phyloP scores from a whole-genome alignment of 2,888 invertebrate species.

The Harpalus rufipes region DNA sequence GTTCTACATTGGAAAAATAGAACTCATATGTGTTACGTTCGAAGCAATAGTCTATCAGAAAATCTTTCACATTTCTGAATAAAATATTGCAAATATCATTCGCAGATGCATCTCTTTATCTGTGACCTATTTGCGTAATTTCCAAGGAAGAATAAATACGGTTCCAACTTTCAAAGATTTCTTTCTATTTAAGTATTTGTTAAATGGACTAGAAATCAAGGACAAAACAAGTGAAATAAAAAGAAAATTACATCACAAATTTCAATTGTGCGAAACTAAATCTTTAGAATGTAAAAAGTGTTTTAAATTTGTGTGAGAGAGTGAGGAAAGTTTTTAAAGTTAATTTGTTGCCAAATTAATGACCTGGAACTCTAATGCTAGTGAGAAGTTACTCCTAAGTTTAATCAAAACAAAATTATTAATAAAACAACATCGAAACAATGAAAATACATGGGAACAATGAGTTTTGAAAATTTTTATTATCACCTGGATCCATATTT shows the following conservation, averaged over 20 bases:
- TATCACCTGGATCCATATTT: conserved; percentile 14
- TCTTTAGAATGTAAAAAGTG: conserved; percentile 28
- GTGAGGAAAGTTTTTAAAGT: conserved; percentile 10
- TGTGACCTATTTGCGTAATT: conserved; percentile 30
- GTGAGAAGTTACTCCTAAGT: not conserved
- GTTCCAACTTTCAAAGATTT: conserved; percentile 8
- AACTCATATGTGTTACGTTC: not conserved
- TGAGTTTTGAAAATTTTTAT: not conserved
- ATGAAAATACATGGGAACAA: not conserved
- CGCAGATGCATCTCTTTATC: not conserved
- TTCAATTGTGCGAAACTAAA: conserved; percentile 36
- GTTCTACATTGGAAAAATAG: too few species aligned
- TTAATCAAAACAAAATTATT: conserved; percentile 3
- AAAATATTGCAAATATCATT: not conserved
- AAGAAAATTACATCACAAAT: conserved; percentile 44
- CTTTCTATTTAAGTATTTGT: conserved; percentile 42
- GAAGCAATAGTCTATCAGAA: not conserved
- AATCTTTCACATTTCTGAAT: not conserved
- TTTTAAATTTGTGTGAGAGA: conserved; percentile 8
- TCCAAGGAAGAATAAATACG: not conserved
- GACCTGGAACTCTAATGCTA: conserved; percentile 2
- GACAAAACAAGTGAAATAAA: conserved; percentile 44
- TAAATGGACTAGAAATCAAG: conserved; percentile 44
- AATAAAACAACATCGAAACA: not conserved
- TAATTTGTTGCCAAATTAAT: conserved; percentile 17